Conservation (phyloP, 2,888 invertebrate genomes). For the Formica aserva region DNA sequence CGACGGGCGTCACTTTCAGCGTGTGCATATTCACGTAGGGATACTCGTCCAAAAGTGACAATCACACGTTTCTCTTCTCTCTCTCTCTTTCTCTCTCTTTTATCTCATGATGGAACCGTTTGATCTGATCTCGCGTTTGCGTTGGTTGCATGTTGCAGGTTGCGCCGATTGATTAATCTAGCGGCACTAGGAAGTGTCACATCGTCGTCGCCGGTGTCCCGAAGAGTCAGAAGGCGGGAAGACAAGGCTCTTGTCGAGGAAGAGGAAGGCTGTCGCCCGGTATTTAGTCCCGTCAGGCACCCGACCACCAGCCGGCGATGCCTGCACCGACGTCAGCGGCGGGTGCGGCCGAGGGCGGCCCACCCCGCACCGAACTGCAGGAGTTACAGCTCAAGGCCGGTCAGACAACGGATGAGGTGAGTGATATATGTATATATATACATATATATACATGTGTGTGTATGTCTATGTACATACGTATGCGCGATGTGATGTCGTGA, state of each 20-base stretch:
- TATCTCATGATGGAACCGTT: background rate
- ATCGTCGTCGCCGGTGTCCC: background rate
- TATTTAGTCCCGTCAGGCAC: slow-evolving; percentile 48
- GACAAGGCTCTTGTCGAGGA: slow-evolving; percentile 25
- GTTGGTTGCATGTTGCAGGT: slow-evolving; percentile 38
- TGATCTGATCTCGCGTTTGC: slow-evolving; percentile 1
- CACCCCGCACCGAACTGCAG: slow-evolving; percentile 94
- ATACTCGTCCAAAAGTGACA: background rate
- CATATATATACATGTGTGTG: background rate
- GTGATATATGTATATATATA: slow-evolving; percentile 66
- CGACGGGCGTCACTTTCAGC: background rate
- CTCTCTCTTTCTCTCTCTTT: no score
- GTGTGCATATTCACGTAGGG: slow-evolving; percentile 28
- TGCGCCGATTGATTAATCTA: background rate
- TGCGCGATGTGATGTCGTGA: background rate
- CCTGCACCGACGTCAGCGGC: slow-evolving; percentile 87
- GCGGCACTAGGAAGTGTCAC: slow-evolving; percentile 25
- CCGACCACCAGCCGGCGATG: slow-evolving; percentile 77
- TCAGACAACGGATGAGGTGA: slow-evolving; percentile 96
- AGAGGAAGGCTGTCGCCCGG: slow-evolving; percentile 13
- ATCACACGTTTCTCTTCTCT: no score
- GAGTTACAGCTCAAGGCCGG: slow-evolving; percentile 94
- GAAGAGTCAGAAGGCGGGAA: slow-evolving; percentile 2
- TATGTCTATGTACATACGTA: no score
- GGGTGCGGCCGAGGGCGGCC: slow-evolving; percentile 88